Evolutionary conservation across 1,140 invertebrate genomes (phyloP).

Genomic region (Muscidifurax raptorellus): DNA sequence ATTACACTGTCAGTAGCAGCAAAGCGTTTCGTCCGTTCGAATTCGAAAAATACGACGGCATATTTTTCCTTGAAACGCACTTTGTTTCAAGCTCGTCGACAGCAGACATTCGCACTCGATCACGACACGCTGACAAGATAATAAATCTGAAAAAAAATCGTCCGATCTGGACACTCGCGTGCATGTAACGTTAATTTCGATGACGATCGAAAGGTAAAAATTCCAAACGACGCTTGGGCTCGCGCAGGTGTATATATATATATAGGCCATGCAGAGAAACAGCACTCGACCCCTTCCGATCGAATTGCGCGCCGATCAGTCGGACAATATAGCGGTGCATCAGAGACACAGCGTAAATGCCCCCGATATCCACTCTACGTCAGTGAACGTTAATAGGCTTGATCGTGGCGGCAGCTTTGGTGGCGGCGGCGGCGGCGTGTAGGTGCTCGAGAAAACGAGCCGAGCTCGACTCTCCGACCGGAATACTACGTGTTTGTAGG

Average conservation of each 20-base stretch:
- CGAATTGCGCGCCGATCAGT: conserved; percentile 18
- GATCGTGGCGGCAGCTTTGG: conserved; percentile 6
- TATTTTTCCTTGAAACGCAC: too few relatives aligned
- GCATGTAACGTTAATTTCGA: neutral
- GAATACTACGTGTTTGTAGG: neutral
- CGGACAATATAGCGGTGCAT: conserved; percentile 7
- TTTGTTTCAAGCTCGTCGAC: neutral
- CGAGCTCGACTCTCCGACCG: neutral
- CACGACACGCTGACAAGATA: neutral
- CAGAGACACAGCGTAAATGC: conserved; percentile 5
- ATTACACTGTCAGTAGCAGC: too few relatives aligned
- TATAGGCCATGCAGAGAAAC: neutral
- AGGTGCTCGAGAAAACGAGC: conserved; percentile 32
- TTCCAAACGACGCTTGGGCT: neutral
- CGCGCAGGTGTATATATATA: neutral
- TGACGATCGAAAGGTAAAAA: neutral
- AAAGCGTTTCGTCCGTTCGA: too few relatives aligned
- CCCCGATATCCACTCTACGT: conserved; percentile 36
- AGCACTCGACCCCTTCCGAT: conserved; percentile 30
- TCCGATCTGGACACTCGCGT: too few relatives aligned
- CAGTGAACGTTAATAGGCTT: conserved; percentile 20
- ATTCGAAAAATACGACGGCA: too few relatives aligned
- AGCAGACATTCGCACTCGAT: too few relatives aligned
- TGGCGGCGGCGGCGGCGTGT: too few relatives aligned
- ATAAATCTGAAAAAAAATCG: neutral